These are phyloP conservation scores for Bombyx mori DNA, from an alignment of 1,140 invertebrate species.

Conservation along the genomic window DNA sequence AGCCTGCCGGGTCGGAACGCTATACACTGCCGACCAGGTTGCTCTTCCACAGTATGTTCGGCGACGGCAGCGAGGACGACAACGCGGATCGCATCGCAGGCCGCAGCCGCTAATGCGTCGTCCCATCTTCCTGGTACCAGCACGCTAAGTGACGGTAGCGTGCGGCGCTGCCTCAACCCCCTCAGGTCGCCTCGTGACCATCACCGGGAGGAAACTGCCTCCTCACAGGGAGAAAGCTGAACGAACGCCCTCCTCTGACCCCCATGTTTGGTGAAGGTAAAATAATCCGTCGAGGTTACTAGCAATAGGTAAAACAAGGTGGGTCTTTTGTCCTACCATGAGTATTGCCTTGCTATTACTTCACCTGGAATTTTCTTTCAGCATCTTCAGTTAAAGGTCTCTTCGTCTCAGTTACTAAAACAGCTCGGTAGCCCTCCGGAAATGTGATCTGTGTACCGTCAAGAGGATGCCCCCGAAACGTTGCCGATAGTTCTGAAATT, in stretches of 20 bases:
- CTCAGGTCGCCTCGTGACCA: too few species aligned
- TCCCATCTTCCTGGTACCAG: too few species aligned
- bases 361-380: constrained; percentile 75
- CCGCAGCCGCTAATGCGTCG: too few species aligned
- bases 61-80: too few species aligned
- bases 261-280: background rate
- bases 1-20: too few species aligned
- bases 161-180: too few species aligned
- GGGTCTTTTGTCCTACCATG: constrained; percentile 5
- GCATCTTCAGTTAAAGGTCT: constrained; percentile 73
- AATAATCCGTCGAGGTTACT: background rate
- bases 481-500: constrained; percentile 33
- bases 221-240: background rate
- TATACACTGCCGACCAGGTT: too few species aligned
- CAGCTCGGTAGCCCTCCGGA: constrained; percentile 77
- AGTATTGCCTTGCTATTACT: background rate
- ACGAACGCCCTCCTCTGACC: too few species aligned
- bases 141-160: too few species aligned
- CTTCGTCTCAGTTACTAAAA: constrained; percentile 77
- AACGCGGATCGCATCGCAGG: too few species aligned
- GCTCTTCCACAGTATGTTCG: too few species aligned
- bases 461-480: constrained; percentile 80
- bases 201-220: too few species aligned
- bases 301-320: background rate
- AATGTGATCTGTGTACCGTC: constrained; percentile 74